A percentile compares a stretch with the other conserved stretches of the same genome.
Conservation (phyloP, 1,140 invertebrate genomes). For the Proctacanthus coquilletti region DNA sequence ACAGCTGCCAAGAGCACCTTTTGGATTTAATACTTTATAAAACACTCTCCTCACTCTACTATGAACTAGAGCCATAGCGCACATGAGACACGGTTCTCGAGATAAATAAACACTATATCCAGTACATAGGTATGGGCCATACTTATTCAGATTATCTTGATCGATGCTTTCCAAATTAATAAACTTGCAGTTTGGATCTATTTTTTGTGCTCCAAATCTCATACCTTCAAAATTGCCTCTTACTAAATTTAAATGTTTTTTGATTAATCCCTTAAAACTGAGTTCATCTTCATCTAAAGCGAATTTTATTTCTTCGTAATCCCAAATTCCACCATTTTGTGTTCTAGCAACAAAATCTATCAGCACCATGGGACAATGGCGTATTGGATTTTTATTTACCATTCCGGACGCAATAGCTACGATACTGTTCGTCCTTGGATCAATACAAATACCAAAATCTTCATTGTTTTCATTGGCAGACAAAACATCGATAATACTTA, state of each 20-base stretch:
- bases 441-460: conserved; percentile 47
- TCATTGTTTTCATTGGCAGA: conserved; percentile 18
- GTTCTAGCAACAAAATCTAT: conserved; percentile 69
- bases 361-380: conserved; percentile 73
- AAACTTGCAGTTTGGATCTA: background rate
- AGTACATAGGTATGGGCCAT: conserved; percentile 71
- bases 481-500: conserved; percentile 17
- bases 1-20: conserved; percentile 54
- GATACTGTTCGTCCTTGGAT: conserved; percentile 42
- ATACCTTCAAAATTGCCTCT: conserved; percentile 12
- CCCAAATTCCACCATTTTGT: conserved; percentile 68
- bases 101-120: conserved; percentile 73
- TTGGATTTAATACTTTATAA: conserved; percentile 41
- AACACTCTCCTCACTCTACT: conserved; percentile 70
- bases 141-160: conserved; percentile 27
- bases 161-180: background rate
- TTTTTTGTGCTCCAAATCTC: conserved; percentile 15
- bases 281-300: conserved; percentile 3
- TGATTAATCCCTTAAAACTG: conserved; percentile 15
- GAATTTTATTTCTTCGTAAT: conserved; percentile 9
- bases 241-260: conserved; percentile 12
- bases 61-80: conserved; percentile 87
- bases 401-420: conserved; percentile 49
- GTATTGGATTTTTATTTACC: conserved; percentile 47
- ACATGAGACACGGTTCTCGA: conserved; percentile 83